Percentiles rank a stretch among this genome's conserved stretches.
Evolutionary conservation across 2,797 vertebrate genomes (phyloP).

Genomic region (Vespertilio murinus): DNA sequence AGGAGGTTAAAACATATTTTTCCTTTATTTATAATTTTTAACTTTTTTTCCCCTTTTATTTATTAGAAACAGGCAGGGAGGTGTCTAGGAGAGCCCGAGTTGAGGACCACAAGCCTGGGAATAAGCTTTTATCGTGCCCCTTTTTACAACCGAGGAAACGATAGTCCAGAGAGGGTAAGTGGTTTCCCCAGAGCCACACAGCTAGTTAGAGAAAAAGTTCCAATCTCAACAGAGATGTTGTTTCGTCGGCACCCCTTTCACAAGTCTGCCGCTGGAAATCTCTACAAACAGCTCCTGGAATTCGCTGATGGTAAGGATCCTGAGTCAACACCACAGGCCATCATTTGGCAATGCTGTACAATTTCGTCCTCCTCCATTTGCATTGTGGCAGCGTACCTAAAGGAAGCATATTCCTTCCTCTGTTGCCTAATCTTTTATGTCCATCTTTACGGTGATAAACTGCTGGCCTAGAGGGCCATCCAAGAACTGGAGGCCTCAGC

Average conservation of each 20-base stretch:
- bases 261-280: not conserved
- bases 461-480: not conserved
- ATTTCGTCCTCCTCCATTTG: not conserved
- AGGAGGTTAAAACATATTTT: not conserved
- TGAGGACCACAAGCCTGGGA: not conserved
- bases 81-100: not conserved
- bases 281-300: not conserved
- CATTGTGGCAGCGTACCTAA: not conserved
- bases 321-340: not conserved
- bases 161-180: not conserved
- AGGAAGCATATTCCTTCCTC: not conserved
- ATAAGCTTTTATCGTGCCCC: not conserved
- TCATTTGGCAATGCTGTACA: not conserved
- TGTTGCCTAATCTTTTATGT: not conserved
- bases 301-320: not conserved
- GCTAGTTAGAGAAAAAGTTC: not conserved
- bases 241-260: not conserved
- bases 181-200: not conserved
- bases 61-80: not conserved
- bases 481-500: not conserved
- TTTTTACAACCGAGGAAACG: not conserved
- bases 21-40: not conserved
- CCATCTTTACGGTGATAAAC: not conserved
- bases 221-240: not conserved
- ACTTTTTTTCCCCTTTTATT: not conserved